These are phyloP conservation scores for Lacanobia oleracea DNA, from an alignment of 2,888 invertebrate genomes.

Conservation along the genomic window DNA sequence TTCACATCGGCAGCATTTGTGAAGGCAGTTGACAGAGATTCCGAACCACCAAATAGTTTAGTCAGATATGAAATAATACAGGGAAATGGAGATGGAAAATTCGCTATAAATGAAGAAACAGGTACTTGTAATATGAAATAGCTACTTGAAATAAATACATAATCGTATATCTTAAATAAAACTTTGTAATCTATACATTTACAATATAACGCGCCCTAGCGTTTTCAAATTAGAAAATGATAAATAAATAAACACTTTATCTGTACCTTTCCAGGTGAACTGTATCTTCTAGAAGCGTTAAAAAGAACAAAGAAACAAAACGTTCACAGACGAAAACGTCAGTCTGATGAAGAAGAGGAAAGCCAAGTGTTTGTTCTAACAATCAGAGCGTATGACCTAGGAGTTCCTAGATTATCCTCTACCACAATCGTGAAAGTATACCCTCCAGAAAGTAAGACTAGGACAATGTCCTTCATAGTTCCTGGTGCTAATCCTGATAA, in stretches of 20 bases:
- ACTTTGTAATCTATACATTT: no score
- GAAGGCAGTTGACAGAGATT: conserved; percentile 96
- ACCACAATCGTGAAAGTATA: conserved; percentile 94
- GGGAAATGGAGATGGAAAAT: conserved; percentile 94
- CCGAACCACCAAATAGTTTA: conserved; percentile 96
- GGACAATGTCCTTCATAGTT: conserved; percentile 95
- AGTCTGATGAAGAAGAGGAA: conserved; percentile 83
- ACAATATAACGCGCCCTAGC: no score
- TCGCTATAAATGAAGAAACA: conserved; percentile 93
- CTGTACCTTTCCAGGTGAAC: conserved; percentile 88
- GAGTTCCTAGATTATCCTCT: conserved; percentile 94
- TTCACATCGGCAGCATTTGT: conserved; percentile 95
- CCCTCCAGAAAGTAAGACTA: conserved; percentile 94
- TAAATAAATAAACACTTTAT: neutral
- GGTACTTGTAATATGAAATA: conserved; percentile 93
- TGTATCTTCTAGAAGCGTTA: conserved; percentile 91
- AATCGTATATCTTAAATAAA: no score
- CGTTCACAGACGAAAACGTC: conserved; percentile 86
- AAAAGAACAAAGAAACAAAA: conserved; percentile 86
- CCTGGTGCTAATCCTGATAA: conserved; percentile 94
- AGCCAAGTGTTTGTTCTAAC: conserved; percentile 92
- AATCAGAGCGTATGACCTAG: conserved; percentile 95
- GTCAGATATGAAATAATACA: conserved; percentile 95
- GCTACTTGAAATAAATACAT: conserved; percentile 80
- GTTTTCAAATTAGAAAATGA: neutral